Evolutionary conservation across 2,113 vertebrate genomes (phyloP), one percentile per base, ranked within the genome.

Genomic region (Spheniscus mendiculus): DNA sequence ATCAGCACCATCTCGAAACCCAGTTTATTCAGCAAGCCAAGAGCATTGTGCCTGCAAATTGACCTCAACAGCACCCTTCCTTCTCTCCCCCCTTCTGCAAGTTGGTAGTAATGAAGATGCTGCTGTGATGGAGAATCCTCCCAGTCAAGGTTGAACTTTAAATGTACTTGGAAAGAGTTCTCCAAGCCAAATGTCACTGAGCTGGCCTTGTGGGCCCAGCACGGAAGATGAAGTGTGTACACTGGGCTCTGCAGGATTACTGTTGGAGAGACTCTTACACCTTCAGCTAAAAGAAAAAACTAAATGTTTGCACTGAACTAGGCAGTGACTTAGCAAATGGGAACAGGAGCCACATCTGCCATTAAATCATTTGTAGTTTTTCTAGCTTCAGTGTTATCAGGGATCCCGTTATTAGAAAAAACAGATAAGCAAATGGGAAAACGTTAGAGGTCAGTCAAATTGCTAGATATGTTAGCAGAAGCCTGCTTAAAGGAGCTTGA

Each of bases 81-180:
- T 90, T 59, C 86, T 56, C 42, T 70, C 29, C 44, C 32, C 15
- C 5, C 9, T 71, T 34, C 63, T 78, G 59, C 34, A 73, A 44
- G 45, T 36, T 90, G 93, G 62, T 42, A 61, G 78, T 93, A 97
- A 96, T 89, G 81, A 97, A 97, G 89, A 91, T 80, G 96, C 87
- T 78, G 45, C 55, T 86, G 90, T 52, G 72, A 63, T 96, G 93
- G 53, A 86, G 89, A 92, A 80, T 93, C 73, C 45, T 96, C 50
- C 10, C 87, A 96, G 93, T 27, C 72, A 67, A 79, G 52, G 69
- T 4, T 96, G 96, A 95, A 91, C 89, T 97, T 87, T 77, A 92
- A 91, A 94, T 38, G 85, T 79, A 84, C 83, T 94, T 76, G 63
- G 76, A 85, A 82, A 81, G 92, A 86, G 56, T 62, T 93, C 71